Evolutionary conservation across 1,140 invertebrate genomes (phyloP).

Genomic region (Pachyrhynchus sulphureomaculatus): DNA sequence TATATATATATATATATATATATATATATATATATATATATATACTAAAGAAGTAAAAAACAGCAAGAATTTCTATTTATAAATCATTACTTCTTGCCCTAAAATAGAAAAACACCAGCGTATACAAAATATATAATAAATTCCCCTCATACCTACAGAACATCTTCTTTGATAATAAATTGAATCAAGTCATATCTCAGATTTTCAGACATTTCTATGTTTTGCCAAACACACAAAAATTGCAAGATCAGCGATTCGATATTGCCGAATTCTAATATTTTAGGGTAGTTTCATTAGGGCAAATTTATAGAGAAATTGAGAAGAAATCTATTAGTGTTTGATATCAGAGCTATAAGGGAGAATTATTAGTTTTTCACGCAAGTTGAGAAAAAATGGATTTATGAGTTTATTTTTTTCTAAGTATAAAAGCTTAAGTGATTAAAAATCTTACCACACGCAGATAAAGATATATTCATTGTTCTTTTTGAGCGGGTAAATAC

Average conservation of each 20-base stretch:
- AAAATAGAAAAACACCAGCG: no score
- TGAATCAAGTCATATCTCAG: slow-evolving; percentile 9
- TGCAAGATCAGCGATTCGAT: slow-evolving; percentile 6
- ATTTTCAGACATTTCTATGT: slow-evolving; percentile 15
- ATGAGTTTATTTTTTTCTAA: no score
- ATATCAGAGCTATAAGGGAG: not conserved
- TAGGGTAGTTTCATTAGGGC: not conserved
- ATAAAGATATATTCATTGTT: no score
- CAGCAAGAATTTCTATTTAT: no score
- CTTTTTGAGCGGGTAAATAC: no score
- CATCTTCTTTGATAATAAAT: slow-evolving; percentile 6
- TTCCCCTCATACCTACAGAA: not conserved
- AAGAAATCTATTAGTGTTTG: not conserved
- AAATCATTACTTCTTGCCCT: no score
- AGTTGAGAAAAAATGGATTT: no score
- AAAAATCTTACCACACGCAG: no score
- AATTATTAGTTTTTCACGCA: not conserved
- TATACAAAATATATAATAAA: not conserved
- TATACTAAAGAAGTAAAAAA: no score
- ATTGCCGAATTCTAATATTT: slow-evolving; percentile 1
- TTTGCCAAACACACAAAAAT: slow-evolving; percentile 8
- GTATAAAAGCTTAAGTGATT: no score
- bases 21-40: no score
- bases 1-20: no score
- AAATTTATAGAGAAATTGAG: slow-evolving; percentile 7